Percentiles rank a stretch among this genome's conserved stretches.
These are phyloP conservation scores for Volucella bombylans DNA, from an alignment of 2,888 invertebrate genomes.

Conservation along the genomic window DNA sequence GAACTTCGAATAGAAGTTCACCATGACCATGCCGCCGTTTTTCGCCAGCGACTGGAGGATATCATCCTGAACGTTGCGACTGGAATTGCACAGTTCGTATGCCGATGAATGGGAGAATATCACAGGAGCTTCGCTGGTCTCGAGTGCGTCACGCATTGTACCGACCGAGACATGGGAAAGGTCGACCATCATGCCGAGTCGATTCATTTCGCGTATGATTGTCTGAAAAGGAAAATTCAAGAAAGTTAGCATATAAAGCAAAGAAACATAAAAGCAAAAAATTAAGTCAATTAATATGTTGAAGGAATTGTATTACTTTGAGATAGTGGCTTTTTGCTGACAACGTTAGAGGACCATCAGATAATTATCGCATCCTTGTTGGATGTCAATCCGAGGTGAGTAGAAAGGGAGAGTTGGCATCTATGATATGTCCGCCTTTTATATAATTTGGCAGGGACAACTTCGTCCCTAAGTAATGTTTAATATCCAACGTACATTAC, in stretches of 20 bases:
- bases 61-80: slow-evolving; percentile 91
- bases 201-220: slow-evolving; percentile 93
- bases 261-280: too few relatives aligned
- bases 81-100: slow-evolving; percentile 90
- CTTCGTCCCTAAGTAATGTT: slow-evolving; percentile 18
- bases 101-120: slow-evolving; percentile 94
- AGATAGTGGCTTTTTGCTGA: too few relatives aligned
- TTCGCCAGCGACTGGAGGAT: slow-evolving; percentile 88
- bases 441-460: slow-evolving; percentile 21
- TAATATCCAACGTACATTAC: slow-evolving; percentile 6
- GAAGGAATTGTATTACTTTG: too few relatives aligned
- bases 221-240: slow-evolving; percentile 83
- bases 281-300: too few relatives aligned
- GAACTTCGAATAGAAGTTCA: slow-evolving; percentile 92
- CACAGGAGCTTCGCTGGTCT: slow-evolving; percentile 90
- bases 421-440: neutral
- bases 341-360: too few relatives aligned
- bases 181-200: slow-evolving; percentile 94
- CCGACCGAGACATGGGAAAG: slow-evolving; percentile 90
- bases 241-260: too few relatives aligned
- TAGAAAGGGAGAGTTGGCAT: neutral
- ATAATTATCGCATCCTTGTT: too few relatives aligned
- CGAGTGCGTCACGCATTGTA: slow-evolving; percentile 91
- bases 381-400: neutral
- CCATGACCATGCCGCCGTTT: slow-evolving; percentile 93